Evolutionary conservation across 2,113 vertebrate genomes (phyloP), one percentile per base, ranked within the genome.

Genomic region (Camelus bactrianus): DNA sequence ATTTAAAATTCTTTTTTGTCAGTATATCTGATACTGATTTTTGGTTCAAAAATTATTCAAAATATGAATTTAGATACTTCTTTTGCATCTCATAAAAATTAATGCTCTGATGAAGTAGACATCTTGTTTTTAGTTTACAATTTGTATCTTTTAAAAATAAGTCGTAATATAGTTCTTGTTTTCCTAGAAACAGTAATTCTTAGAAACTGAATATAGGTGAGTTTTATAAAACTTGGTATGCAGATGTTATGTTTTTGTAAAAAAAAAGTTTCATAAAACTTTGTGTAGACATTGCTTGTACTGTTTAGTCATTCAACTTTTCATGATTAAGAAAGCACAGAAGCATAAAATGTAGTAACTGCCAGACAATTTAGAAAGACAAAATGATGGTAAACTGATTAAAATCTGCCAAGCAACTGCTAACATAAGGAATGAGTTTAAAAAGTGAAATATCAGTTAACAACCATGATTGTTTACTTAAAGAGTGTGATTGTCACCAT

Each of bases 11-110:
- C 3, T 65, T 50, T 72, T 94, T 52, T 70, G 46, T 77, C 14
- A 48, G 7, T 56, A 19, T 67, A 80, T 76, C 26, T 88, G 17
- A 35, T 80, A 70, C 38, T 42, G 46, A 3, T 88, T 65, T 82
- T 67, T 81, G n/a, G 5, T 24, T 91, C 28, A 87, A 42, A 81
- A 87, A 60, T n/a, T 82, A 42, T 82, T 87, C 35, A 91, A 88
- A 87, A 69, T 79, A 48, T 54, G 1, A 67, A 90, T 84, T 67
- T 79, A 58, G 28, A 52, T 81, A 30, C 17, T 38, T 24, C 35
- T 58, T 73, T 93, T 87, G 16, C 7, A 89, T 89, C 54, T 82
- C 16, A 82, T 79, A 70, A 91, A 89, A 85, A 50, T 46, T 76
- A 83, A 20, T 20, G 2, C 4, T 89, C 92, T 42, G 9, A 60